Percentiles rank a stretch among this genome's conserved stretches.
These are phyloP conservation scores for Caretta caretta DNA, from an alignment of 2,113 vertebrate genomes.

Conservation along the genomic window DNA sequence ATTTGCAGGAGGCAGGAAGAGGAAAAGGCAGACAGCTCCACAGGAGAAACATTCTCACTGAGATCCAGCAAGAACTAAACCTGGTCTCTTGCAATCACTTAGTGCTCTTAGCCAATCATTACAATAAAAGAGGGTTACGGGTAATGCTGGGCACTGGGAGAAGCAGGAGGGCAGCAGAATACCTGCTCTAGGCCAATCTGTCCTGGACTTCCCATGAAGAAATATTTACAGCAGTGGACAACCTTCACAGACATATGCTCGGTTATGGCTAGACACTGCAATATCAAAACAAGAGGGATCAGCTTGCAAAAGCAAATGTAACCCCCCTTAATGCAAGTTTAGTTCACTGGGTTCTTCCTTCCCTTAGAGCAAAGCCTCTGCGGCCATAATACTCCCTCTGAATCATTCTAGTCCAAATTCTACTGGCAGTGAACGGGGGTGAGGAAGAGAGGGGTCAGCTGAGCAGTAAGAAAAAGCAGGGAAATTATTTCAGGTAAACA, in stretches of 20 bases:
- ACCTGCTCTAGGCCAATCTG: fast-evolving
- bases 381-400: not conserved
- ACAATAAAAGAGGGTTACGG: not conserved
- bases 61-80: not conserved
- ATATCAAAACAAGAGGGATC: not conserved
- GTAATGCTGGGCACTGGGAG: fast-evolving
- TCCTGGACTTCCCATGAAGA: fast-evolving
- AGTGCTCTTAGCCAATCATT: not conserved
- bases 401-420: not conserved
- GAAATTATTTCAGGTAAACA: not conserved
- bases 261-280: not conserved
- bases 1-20: not conserved
- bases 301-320: fast-evolving
- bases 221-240: not conserved
- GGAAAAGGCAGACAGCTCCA: not conserved
- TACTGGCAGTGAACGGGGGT: not conserved
- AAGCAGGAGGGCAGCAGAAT: not conserved
- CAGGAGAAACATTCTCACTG: not conserved
- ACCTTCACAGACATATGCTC: not conserved
- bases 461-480: not conserved
- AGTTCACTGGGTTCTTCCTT: not conserved
- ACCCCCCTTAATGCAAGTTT: not conserved
- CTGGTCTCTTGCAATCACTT: not conserved
- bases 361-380: not conserved
- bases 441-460: not conserved